These are phyloP conservation scores for Therioaphis trifolii DNA, from an alignment of 2,888 invertebrate genomes.

Conservation along the genomic window DNA sequence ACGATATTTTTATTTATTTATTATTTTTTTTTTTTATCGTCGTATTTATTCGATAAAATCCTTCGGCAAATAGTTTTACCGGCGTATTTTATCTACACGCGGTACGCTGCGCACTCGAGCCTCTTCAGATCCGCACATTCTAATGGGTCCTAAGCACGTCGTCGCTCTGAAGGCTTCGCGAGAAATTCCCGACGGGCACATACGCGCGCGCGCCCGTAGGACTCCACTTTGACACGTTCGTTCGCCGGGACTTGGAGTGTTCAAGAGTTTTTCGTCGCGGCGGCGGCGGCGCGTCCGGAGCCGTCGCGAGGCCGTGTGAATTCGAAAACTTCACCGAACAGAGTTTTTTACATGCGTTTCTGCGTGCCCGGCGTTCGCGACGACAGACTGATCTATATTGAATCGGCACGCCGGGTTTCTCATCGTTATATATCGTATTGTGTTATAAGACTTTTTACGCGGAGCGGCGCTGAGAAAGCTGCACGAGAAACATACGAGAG, in stretches of 20 bases:
- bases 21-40: slow-evolving; percentile 10
- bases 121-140: slow-evolving; percentile 19
- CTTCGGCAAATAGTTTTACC: slow-evolving; percentile 13
- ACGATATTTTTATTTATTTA: too few relatives aligned
- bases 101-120: background rate
- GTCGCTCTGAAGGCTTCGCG: background rate
- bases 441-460: too few relatives aligned
- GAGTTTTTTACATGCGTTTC: too few relatives aligned
- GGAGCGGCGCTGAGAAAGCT: too few relatives aligned
- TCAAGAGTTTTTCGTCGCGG: slow-evolving; percentile 40
- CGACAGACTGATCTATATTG: too few relatives aligned
- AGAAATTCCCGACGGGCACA: slow-evolving; percentile 30
- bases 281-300: background rate
- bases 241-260: slow-evolving; percentile 8
- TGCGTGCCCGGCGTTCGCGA: too few relatives aligned
- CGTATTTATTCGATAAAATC: background rate
- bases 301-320: slow-evolving; percentile 25
- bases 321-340: slow-evolving; percentile 31
- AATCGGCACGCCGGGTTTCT: too few relatives aligned
- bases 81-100: background rate
- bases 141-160: slow-evolving; percentile 47
- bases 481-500: too few relatives aligned
- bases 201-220: too few relatives aligned
- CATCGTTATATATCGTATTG: too few relatives aligned
- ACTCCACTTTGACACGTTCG: slow-evolving; percentile 54